phyloP scores from a whole-genome alignment of 2,888 invertebrate species.

The Microdon myrmicae region DNA sequence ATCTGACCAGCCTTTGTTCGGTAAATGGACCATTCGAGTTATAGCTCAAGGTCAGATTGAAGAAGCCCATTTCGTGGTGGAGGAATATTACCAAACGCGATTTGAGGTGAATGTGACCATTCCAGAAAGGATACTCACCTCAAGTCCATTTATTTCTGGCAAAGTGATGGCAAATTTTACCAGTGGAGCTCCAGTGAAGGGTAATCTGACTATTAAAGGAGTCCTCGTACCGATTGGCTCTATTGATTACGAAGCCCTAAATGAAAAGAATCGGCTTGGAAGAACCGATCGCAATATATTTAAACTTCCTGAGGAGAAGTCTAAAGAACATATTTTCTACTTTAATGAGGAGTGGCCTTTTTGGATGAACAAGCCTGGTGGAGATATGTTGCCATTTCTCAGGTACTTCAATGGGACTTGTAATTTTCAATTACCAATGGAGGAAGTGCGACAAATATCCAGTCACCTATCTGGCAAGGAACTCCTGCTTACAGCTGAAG shows the following conservation, averaged over 20 bases:
- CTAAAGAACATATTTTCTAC: constrained; percentile 76
- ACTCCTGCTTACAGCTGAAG: constrained; percentile 80
- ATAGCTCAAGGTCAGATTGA: constrained; percentile 87
- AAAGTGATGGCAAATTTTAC: constrained; percentile 91
- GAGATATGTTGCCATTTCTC: constrained; percentile 73
- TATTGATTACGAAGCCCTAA: constrained; percentile 68
- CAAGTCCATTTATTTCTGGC: constrained; percentile 82
- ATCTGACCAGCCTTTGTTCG: constrained; percentile 88
- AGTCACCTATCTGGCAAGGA: constrained; percentile 77
- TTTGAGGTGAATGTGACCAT: constrained; percentile 92
- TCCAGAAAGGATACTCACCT: constrained; percentile 89
- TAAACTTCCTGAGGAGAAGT: constrained; percentile 47
- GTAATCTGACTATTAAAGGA: constrained; percentile 85
- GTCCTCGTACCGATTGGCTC: constrained; percentile 74
- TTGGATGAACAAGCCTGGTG: constrained; percentile 75
- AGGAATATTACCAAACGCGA: constrained; percentile 91
- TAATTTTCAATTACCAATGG: constrained; percentile 83
- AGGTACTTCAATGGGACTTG: constrained; percentile 85
- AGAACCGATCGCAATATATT: constrained; percentile 34
- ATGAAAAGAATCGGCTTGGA: constrained; percentile 67
- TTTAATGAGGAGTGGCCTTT: constrained; percentile 81
- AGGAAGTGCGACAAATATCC: constrained; percentile 72
- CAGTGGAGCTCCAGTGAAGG: constrained; percentile 85
- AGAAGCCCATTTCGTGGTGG: constrained; percentile 82
- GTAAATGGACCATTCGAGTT: constrained; percentile 87